Conservation (phyloP, 2,888 invertebrate species). For the Mesoligia furuncula region DNA sequence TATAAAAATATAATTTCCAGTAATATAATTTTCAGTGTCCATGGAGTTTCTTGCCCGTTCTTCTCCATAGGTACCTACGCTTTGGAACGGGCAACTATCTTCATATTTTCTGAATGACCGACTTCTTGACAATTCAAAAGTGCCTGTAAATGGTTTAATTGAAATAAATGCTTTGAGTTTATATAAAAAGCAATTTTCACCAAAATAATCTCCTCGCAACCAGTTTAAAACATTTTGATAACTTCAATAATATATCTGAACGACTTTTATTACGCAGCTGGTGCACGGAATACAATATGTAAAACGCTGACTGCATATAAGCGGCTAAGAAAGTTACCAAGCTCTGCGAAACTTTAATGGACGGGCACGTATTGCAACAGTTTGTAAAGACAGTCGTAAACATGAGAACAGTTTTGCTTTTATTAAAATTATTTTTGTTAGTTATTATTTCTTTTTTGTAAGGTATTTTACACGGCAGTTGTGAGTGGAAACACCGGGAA, state of each 20-base stretch:
- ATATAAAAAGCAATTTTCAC: neutral
- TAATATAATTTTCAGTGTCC: no score
- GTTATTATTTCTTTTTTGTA: neutral
- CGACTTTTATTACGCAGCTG: conserved; percentile 47
- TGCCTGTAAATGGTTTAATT: no score
- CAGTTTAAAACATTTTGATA: conserved; percentile 29
- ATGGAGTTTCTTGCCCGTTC: no score
- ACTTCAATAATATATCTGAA: conserved; percentile 42
- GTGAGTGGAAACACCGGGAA: no score
- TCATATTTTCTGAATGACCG: no score
- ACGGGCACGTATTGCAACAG: conserved; percentile 38
- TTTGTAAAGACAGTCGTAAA: conserved; percentile 44
- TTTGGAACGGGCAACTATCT: no score
- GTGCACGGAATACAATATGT: conserved; percentile 54
- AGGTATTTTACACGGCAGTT: neutral
- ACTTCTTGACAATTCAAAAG: no score
- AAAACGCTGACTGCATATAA: conserved; percentile 57
- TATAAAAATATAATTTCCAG: no score
- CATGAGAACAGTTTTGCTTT: conserved; percentile 28
- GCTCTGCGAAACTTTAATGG: conserved; percentile 41
- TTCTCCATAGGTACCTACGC: no score
- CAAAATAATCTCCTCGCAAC: neutral
- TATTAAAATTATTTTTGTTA: conserved; percentile 5
- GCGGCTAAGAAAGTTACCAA: conserved; percentile 46
- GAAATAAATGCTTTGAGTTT: no score